Evolutionary conservation across 2,113 vertebrate genomes (phyloP).

Genomic region (Charina bottae): DNA sequence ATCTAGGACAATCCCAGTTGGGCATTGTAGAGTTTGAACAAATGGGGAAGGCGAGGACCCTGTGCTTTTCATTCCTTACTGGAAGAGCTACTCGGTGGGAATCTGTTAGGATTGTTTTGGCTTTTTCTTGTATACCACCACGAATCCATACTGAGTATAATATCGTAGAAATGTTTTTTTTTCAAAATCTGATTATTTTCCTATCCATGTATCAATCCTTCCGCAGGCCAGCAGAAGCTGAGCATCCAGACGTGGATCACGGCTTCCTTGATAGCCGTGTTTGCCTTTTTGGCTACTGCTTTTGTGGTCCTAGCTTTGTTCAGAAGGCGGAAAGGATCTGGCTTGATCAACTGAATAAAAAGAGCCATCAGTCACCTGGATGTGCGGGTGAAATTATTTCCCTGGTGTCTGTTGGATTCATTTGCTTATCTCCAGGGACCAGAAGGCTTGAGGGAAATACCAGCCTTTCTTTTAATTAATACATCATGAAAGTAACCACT

Average conservation of each 20-base stretch:
- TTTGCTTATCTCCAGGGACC: too few relatives aligned
- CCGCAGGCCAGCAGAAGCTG: conserved; percentile 32
- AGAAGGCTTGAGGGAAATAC: neutral
- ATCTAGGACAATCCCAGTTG: too few relatives aligned
- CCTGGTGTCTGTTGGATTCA: neutral
- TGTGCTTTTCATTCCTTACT: too few relatives aligned
- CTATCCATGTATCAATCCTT: neutral
- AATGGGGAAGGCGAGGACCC: too few relatives aligned
- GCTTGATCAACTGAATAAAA: conserved; percentile 45
- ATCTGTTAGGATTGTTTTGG: too few relatives aligned
- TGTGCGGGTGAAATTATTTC: neutral
- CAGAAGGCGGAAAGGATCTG: conserved; percentile 35
- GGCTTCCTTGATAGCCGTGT: conserved; percentile 6
- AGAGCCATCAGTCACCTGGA: conserved; percentile 23
- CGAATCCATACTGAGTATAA: too few relatives aligned
- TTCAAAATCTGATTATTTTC: neutral
- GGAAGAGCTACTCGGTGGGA: too few relatives aligned
- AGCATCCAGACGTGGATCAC: conserved; percentile 10
- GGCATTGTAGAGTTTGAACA: too few relatives aligned
- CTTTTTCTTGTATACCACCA: too few relatives aligned
- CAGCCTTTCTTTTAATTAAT: too few relatives aligned
- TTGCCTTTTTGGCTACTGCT: conserved; percentile 7
- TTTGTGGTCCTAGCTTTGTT: neutral
- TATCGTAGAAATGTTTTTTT: neutral
- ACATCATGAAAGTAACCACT: too few relatives aligned